Evolutionary conservation across 1,140 invertebrate species (phyloP), one percentile per base, ranked within the genome.

Genomic region (Stegodyphus mimosarum): DNA sequence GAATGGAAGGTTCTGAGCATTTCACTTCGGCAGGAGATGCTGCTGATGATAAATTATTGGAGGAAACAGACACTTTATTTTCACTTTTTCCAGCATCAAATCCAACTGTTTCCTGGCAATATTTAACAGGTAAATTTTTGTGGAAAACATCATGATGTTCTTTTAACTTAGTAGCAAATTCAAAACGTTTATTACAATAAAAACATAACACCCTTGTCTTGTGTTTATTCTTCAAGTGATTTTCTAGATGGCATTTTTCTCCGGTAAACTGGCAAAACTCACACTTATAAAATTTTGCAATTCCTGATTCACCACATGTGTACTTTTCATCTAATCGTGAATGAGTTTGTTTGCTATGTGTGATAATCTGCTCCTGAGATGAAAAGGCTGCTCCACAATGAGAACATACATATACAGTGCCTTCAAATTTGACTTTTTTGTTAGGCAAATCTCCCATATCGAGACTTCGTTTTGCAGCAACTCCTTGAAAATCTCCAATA

Each of bases 191-290:
- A 17, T 55, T 69, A 50, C 81, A 84, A 17, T 84, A 51, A 55
- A 11, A 17, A 11, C 81, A 84, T 7, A 64, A 75, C 6, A 84
- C 81, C 63, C 81, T 66, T 33, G 50, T 84, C 48, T 60, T 66
- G n/a, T 84, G 81, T 17, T 84, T 84, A 1, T 50, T 51, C 13
- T 18, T 9, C 13, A 84, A 33, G 50, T 84, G 81, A 0, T n/a
- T 6, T 11, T 70, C 52, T 6, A 84, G 13, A 18, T 53, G 48
- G 6, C 50, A 15, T 7, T 76, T 53, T 11, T 75, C 51, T 1
- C 49, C 52, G 15, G 52, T 76, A 70, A 84, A 84, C 5, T 49
- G 64, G n/a, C 81, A 84, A 60, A 84, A 84, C 49, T 84, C 81
- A 49, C 81, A 84, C 33, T 75, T 75, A 49, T 69, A 70, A 70